Evolutionary conservation across 1,140 invertebrate species (phyloP).

Genomic region (Saccostrea glomerata): DNA sequence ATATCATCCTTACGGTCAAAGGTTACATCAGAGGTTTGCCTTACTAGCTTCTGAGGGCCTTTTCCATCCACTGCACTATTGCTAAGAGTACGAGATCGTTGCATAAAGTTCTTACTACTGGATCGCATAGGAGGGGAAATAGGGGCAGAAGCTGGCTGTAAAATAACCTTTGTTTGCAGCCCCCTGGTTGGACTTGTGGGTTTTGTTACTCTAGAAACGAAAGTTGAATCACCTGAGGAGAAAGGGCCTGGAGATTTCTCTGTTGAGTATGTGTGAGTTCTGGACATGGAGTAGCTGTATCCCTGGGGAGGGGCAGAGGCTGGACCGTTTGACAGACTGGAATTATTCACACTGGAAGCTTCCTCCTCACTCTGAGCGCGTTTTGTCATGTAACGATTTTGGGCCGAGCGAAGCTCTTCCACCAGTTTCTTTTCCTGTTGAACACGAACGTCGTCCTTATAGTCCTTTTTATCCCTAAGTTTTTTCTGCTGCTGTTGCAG

Average conservation of each 20-base stretch:
- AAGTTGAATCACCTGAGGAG: conserved; percentile 54
- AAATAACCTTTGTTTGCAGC: conserved; percentile 47
- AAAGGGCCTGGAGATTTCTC: conserved; percentile 58
- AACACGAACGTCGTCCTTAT: conserved; percentile 57
- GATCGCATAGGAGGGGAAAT: conserved; percentile 78
- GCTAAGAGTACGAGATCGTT: conserved; percentile 58
- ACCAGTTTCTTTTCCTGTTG: conserved; percentile 77
- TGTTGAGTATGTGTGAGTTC: conserved; percentile 63
- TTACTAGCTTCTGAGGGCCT: conserved; percentile 41
- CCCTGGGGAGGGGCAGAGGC: conserved; percentile 55
- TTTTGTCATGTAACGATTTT: conserved; percentile 74
- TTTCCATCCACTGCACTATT: conserved; percentile 50
- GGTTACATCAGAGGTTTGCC: conserved; percentile 49
- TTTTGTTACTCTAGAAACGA: conserved; percentile 38
- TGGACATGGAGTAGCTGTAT: conserved; percentile 63
- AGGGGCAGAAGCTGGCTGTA: conserved; percentile 80
- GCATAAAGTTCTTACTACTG: conserved; percentile 76
- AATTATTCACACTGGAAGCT: conserved; percentile 66
- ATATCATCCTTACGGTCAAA: conserved; percentile 53
- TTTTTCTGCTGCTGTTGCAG: conserved; percentile 79
- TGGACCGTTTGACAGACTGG: conserved; percentile 67
- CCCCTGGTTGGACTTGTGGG: conserved; percentile 53
- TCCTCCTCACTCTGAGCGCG: conserved; percentile 71
- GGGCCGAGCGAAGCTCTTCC: conserved; percentile 75
- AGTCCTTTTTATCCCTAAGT: conserved; percentile 72